Percentiles rank a stretch among this genome's conserved stretches.
These are phyloP conservation scores for Ictalurus furcatus DNA, from an alignment of 2,113 vertebrate species.

Conservation along the genomic window DNA sequence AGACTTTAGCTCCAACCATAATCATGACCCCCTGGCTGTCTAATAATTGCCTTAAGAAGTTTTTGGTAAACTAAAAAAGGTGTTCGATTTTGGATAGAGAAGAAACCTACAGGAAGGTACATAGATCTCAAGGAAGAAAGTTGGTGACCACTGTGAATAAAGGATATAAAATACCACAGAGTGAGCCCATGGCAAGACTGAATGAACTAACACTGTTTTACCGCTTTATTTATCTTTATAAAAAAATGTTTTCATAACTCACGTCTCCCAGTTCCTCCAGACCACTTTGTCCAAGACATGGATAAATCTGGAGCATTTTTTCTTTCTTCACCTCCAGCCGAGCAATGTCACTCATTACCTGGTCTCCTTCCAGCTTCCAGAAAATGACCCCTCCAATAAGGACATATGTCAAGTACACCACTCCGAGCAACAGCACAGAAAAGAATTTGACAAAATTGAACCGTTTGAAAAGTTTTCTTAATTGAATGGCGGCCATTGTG, in stretches of 20 bases:
- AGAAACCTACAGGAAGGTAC: too few relatives aligned
- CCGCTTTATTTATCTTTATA: background rate
- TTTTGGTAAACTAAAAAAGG: too few relatives aligned
- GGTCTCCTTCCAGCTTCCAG: slow-evolving; percentile 79
- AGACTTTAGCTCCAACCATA: too few relatives aligned
- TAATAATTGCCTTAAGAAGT: too few relatives aligned
- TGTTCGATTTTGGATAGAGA: too few relatives aligned
- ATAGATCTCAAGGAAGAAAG: too few relatives aligned
- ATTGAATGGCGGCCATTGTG: slow-evolving; percentile 29
- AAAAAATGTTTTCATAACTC: background rate
- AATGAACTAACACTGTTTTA: background rate
- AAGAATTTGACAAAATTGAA: slow-evolving; percentile 54
- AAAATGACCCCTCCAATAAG: slow-evolving; percentile 80
- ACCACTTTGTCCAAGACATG: slow-evolving; percentile 62
- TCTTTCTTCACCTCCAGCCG: slow-evolving; percentile 61
- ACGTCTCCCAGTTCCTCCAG: slow-evolving; percentile 22
- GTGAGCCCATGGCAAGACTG: background rate
- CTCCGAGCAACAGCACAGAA: slow-evolving; percentile 70
- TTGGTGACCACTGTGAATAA: too few relatives aligned
- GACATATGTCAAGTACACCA: slow-evolving; percentile 77
- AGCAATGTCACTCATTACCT: slow-evolving; percentile 49
- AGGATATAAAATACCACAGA: background rate
- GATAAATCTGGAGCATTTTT: slow-evolving; percentile 69
- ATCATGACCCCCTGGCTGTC: too few relatives aligned
- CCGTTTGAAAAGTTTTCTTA: slow-evolving; percentile 16